phyloP scores from a whole-genome alignment of 1,140 invertebrate species.

The Diprion similis region DNA sequence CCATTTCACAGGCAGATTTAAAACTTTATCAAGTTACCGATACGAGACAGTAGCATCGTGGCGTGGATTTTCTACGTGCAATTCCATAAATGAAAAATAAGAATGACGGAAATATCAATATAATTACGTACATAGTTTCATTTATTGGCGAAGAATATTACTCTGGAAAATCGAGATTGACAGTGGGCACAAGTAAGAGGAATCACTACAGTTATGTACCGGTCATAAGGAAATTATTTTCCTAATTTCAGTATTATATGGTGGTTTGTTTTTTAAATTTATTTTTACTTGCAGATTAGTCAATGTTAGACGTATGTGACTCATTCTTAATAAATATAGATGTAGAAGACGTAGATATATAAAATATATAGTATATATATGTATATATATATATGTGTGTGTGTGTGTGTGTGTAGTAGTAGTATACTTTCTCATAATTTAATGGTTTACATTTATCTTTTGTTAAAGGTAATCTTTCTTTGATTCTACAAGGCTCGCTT shows the following conservation, averaged over 20 bases:
- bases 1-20: too few species aligned
- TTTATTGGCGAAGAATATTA: constrained; percentile 43
- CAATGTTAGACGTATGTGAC: constrained; percentile 45
- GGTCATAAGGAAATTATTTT: constrained; percentile 47
- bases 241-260: constrained; percentile 40
- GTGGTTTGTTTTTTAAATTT: constrained; percentile 25
- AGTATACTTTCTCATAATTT: constrained; percentile 44
- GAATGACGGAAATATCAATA: background rate
- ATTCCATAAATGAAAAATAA: too few species aligned
- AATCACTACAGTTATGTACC: constrained; percentile 47
- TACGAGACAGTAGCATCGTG: too few species aligned
- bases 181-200: constrained; percentile 45
- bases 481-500: constrained; percentile 59
- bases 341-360: constrained; percentile 49
- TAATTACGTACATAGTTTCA: constrained; percentile 22
- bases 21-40: too few species aligned
- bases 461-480: constrained; percentile 49
- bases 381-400: constrained; percentile 40
- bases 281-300: constrained; percentile 40
- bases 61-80: too few species aligned
- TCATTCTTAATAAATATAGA: constrained; percentile 55
- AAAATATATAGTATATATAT: constrained; percentile 50
- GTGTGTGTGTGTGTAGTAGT: too few species aligned
- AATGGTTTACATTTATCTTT: constrained; percentile 43
- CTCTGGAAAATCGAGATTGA: constrained; percentile 45